Evolutionary conservation across 1,140 invertebrate genomes (phyloP).

Genomic region (Cryptotermes secundus): DNA sequence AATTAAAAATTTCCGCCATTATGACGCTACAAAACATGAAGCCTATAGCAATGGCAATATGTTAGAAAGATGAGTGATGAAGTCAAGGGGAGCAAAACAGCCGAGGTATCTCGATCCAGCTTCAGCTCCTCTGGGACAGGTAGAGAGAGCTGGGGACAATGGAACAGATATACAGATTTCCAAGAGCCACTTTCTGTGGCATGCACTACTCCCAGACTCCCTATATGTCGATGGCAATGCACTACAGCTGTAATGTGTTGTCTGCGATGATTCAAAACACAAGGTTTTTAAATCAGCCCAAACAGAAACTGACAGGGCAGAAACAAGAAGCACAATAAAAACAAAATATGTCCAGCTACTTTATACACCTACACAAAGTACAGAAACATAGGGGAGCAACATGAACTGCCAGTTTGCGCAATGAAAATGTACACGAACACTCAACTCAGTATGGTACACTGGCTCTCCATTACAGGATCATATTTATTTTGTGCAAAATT

Average conservation of each 20-base stretch:
- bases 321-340: constrained; percentile 27
- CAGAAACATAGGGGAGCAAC: not conserved
- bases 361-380: constrained; percentile 24
- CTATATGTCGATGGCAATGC: constrained; percentile 9
- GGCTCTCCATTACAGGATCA: not conserved
- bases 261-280: constrained; percentile 11
- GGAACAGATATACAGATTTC: not conserved
- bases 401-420: not conserved
- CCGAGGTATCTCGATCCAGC: not conserved
- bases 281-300: constrained; percentile 20
- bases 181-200: not conserved
- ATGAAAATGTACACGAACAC: constrained; percentile 17
- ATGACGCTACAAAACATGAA: constrained; percentile 37
- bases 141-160: not conserved
- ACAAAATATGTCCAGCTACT: constrained; percentile 17
- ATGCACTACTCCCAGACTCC: not conserved
- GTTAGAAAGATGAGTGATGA: constrained; percentile 18
- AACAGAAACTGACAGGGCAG: constrained; percentile 29
- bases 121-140: not conserved
- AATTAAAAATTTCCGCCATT: constrained; percentile 36
- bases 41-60: constrained; percentile 30
- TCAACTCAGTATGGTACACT: not conserved
- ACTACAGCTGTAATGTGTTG: not conserved
- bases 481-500: constrained; percentile 10
- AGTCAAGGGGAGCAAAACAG: not conserved